These are phyloP conservation scores for Ammodytes dubius DNA, from an alignment of 2,113 vertebrate species.

Conservation along the genomic window DNA sequence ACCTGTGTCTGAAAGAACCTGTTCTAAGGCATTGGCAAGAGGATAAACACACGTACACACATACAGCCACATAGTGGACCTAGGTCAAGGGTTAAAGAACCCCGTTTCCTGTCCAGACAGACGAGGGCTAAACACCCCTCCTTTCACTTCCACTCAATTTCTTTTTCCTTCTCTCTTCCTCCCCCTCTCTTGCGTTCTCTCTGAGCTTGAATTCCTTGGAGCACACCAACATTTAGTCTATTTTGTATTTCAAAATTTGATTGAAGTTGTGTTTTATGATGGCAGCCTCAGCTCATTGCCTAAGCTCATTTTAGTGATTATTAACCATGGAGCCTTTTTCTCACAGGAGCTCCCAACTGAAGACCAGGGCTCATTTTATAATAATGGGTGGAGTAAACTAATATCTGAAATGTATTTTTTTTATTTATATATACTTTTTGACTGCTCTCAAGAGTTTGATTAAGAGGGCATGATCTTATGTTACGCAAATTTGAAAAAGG, in stretches of 20 bases:
- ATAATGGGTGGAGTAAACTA: slow-evolving; percentile 29
- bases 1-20: slow-evolving; percentile 65
- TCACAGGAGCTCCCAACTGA: slow-evolving; percentile 44
- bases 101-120: slow-evolving; percentile 83
- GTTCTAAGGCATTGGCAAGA: slow-evolving; percentile 48
- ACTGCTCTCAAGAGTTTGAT: slow-evolving; percentile 54
- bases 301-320: slow-evolving; percentile 58
- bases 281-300: slow-evolving; percentile 11
- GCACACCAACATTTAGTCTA: neutral
- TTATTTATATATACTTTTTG: neutral
- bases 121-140: slow-evolving; percentile 57
- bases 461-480: slow-evolving; percentile 58
- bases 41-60: slow-evolving; percentile 54
- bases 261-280: slow-evolving; percentile 57
- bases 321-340: slow-evolving; percentile 32
- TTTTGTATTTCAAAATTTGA: slow-evolving; percentile 17
- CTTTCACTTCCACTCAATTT: slow-evolving; percentile 51
- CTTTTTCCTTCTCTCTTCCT: slow-evolving; percentile 17
- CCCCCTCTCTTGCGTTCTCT: neutral
- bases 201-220: neutral
- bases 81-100: slow-evolving; percentile 75
- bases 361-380: slow-evolving; percentile 52
- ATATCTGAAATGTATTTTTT: slow-evolving; percentile 23
- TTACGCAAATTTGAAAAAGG: slow-evolving; percentile 56
- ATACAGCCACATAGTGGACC: slow-evolving; percentile 38